Percentiles rank a stretch among this genome's conserved stretches.
Evolutionary conservation across 1,140 invertebrate species (phyloP).

Genomic region (Drosophila triauraria): DNA sequence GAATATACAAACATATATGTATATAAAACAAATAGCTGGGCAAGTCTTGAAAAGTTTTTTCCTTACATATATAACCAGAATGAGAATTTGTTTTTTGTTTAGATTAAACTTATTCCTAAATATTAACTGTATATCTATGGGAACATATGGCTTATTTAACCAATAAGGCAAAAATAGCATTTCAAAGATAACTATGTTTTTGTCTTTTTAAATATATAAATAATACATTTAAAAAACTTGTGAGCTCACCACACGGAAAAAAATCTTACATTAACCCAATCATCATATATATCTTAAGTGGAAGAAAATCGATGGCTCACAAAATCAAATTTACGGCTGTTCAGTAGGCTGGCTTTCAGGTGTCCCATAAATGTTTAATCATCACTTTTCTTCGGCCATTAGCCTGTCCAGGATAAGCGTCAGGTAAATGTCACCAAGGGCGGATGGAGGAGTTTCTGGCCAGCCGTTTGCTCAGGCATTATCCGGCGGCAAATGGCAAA

Average conservation of each 20-base stretch:
- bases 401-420: conserved; percentile 53
- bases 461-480: conserved; percentile 49
- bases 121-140: too few species aligned
- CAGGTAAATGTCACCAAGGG: conserved; percentile 49
- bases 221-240: too few species aligned
- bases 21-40: conserved; percentile 11
- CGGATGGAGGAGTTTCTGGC: conserved; percentile 19
- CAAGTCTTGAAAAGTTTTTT: conserved; percentile 14
- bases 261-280: too few species aligned
- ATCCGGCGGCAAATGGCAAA: conserved; percentile 60
- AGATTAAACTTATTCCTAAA: too few species aligned
- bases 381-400: conserved; percentile 57
- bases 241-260: too few species aligned
- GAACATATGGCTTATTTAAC: too few species aligned
- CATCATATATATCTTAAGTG: background rate
- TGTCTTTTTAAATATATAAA: too few species aligned
- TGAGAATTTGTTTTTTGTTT: too few species aligned
- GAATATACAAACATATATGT: background rate
- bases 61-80: background rate
- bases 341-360: conserved; percentile 3
- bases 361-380: conserved; percentile 65
- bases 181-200: too few species aligned
- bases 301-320: background rate
- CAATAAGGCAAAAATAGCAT: too few species aligned
- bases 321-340: conserved; percentile 10